phyloP scores from a whole-genome alignment of 2,888 invertebrate species.

The Nowickia ferox region DNA sequence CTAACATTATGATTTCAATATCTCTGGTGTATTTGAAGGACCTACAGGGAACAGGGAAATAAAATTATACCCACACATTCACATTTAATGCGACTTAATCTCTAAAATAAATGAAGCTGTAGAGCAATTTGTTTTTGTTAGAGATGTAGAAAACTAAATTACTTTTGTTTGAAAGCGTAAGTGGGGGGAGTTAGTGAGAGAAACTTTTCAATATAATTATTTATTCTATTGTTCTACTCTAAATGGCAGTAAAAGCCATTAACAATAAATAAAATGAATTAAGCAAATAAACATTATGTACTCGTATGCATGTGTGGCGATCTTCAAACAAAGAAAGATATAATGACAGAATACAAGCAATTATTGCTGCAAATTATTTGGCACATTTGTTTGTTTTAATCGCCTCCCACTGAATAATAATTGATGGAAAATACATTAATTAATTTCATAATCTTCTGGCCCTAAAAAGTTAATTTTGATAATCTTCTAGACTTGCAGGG shows the following conservation, averaged over 20 bases:
- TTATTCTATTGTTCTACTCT: conserved; percentile 7
- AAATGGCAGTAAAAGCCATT: conserved; percentile 58
- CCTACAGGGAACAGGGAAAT: neutral
- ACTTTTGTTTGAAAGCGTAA: conserved; percentile 1
- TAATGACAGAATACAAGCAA: too few relatives aligned
- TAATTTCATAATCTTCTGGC: too few relatives aligned
- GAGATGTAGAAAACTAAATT: conserved; percentile 51
- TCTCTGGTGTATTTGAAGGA: conserved; percentile 1
- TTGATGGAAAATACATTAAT: too few relatives aligned
- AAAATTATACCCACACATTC: neutral
- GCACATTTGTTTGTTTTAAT: too few relatives aligned
- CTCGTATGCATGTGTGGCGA: too few relatives aligned
- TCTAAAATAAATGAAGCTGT: neutral
- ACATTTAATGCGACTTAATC: conserved; percentile 45
- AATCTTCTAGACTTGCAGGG: too few relatives aligned
- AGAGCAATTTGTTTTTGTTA: neutral
- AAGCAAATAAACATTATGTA: conserved; percentile 35
- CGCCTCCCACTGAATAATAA: too few relatives aligned
- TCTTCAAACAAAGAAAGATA: too few relatives aligned
- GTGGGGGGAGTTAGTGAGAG: too few relatives aligned
- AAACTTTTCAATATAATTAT: conserved; percentile 23
- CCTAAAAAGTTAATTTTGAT: too few relatives aligned
- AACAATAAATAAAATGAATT: conserved; percentile 68
- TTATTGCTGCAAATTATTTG: too few relatives aligned
- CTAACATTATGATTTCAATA: conserved; percentile 4